A percentile compares a stretch with the other conserved stretches of the same genome.
These are phyloP conservation scores for Rhyzopertha dominica DNA, from an alignment of 1,140 invertebrate species.

Conservation along the genomic window DNA sequence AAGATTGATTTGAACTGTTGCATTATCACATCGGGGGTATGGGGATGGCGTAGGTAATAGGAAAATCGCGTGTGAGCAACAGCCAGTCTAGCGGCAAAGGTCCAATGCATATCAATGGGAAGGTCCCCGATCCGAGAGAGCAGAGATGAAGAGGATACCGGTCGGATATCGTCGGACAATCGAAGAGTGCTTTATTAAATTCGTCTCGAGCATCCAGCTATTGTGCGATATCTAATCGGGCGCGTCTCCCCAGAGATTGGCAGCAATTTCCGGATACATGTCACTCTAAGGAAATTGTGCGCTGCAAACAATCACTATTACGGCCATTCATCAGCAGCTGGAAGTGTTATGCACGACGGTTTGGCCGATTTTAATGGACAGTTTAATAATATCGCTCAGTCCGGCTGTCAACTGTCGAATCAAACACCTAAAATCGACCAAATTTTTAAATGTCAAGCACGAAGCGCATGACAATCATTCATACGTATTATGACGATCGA, in stretches of 20 bases:
- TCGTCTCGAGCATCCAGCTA: slow-evolving; percentile 28
- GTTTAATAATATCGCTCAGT: no score
- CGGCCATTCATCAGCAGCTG: slow-evolving; percentile 32
- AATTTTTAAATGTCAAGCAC: no score
- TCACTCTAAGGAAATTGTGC: slow-evolving; percentile 37
- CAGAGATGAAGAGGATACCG: slow-evolving; percentile 26
- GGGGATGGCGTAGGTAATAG: no score
- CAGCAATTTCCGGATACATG: slow-evolving; percentile 42
- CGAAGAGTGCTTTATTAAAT: slow-evolving; percentile 38
- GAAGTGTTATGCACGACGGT: no score
- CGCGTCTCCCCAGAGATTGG: slow-evolving; percentile 32
- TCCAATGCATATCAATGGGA: slow-evolving; percentile 35
- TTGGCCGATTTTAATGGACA: no score
- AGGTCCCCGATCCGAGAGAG: slow-evolving; percentile 19
- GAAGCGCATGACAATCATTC: no score
- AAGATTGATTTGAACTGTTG: no score
- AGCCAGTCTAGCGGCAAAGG: slow-evolving; percentile 22
- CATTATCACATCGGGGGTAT: no score
- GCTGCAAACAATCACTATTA: slow-evolving; percentile 36
- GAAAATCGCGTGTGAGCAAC: no score
- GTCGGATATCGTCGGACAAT: slow-evolving; percentile 30
- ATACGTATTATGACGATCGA: no score
- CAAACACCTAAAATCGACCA: no score
- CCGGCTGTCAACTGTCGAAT: no score
- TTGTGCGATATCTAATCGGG: slow-evolving; percentile 36